phyloP scores from a whole-genome alignment of 2,888 invertebrate genomes.

The Saturnia pavonia region DNA sequence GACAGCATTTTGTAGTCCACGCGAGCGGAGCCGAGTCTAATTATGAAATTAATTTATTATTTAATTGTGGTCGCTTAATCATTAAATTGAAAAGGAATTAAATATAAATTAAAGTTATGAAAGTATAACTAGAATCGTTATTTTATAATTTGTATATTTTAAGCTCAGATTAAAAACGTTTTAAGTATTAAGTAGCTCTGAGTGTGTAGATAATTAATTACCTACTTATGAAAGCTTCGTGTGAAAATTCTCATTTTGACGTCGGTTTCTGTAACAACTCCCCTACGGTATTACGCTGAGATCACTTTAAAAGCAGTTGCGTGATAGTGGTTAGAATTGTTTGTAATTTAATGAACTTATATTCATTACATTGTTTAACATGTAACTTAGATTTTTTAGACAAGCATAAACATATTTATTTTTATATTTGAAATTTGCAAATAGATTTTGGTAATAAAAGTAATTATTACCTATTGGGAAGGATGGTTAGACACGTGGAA shows the following conservation, averaged over 20 bases:
- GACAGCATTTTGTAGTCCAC: no score
- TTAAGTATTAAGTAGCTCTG: background rate
- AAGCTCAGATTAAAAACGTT: background rate
- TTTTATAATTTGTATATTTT: background rate
- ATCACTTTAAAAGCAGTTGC: conserved; percentile 19
- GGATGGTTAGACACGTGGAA: no score
- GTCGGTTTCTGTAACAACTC: conserved; percentile 19
- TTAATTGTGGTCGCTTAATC: background rate
- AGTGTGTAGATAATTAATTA: background rate
- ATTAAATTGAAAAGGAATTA: background rate
- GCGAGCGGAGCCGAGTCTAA: no score
- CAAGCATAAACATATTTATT: background rate
- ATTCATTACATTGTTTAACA: background rate
- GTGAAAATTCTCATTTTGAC: conserved; percentile 2
- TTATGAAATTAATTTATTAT: background rate
- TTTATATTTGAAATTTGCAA: no score
- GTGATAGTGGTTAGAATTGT: conserved; percentile 30
- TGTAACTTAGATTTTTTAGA: background rate
- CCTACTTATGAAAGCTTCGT: background rate
- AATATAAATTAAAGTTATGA: background rate
- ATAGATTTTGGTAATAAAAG: no score
- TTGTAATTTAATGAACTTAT: conserved; percentile 32
- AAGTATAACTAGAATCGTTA: background rate
- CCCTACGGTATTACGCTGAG: conserved; percentile 19
- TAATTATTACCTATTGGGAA: no score